A percentile compares a stretch with the other conserved stretches of the same genome.
phyloP scores from a whole-genome alignment of 2,888 invertebrate species.

The Furcula furcula region DNA sequence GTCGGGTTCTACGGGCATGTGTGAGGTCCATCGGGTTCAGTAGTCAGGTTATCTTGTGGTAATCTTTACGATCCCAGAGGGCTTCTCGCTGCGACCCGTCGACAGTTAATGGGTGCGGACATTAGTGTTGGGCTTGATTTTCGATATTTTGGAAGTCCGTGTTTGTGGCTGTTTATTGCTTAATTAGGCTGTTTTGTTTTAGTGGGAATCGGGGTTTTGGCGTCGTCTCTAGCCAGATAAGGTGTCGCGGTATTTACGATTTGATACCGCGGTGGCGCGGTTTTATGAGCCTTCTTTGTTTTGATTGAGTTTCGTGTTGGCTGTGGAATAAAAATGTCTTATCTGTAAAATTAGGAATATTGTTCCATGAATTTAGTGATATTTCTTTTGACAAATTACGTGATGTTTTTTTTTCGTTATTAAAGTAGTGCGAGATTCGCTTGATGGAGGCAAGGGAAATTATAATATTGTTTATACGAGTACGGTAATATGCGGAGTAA shows the following conservation, averaged over 20 bases:
- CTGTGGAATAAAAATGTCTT: conserved; percentile 13
- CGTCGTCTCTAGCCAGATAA: conserved; percentile 72
- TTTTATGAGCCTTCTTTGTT: conserved; percentile 54
- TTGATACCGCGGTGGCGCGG: conserved; percentile 52
- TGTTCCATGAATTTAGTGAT: not conserved
- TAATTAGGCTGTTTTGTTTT: conserved; percentile 81
- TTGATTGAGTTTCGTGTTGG: conserved; percentile 51
- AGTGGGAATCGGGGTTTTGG: conserved; percentile 63
- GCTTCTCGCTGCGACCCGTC: conserved; percentile 75
- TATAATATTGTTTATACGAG: too few relatives aligned
- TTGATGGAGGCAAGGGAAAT: too few relatives aligned
- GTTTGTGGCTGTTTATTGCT: conserved; percentile 80
- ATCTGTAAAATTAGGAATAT: conserved; percentile 11
- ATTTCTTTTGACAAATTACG: not conserved
- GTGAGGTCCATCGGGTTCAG: conserved; percentile 74
- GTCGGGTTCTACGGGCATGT: conserved; percentile 61
- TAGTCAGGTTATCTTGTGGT: conserved; percentile 77
- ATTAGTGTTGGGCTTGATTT: conserved; percentile 63
- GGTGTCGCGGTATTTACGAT: conserved; percentile 79
- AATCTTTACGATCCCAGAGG: conserved; percentile 77
- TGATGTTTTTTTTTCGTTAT: too few relatives aligned
- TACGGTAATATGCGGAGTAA: too few relatives aligned
- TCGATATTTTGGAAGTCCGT: conserved; percentile 68
- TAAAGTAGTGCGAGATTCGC: too few relatives aligned
- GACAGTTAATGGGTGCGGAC: conserved; percentile 75